Base-by-base conservation (phyloP, 1,140 invertebrate genomes). In the Hypsibius dujardini region DNA sequence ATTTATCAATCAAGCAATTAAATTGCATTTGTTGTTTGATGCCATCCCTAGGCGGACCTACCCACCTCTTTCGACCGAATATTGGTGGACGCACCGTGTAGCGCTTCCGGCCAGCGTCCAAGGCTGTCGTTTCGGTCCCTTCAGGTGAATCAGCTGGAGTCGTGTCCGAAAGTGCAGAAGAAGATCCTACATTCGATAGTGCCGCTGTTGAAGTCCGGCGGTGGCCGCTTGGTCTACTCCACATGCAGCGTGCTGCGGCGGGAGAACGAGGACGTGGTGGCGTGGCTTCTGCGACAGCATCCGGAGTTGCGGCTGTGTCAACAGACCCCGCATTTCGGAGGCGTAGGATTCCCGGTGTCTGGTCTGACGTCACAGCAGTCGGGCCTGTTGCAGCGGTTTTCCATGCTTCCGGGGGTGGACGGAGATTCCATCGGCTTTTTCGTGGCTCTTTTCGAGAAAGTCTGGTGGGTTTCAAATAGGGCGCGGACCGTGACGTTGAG, bases 1-100 rank as follows among this genome's bases (percentile, higher is more conserved):
- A 28, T 28, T 28, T 28, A 28, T 28, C 28, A 28, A 28, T 45
- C 56, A 14, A 7, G 14, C 77, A 47, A 40, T 72, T 73, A 47
- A 46, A 47, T 71, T 47, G 12, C 40, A 12, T 46, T 47, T 46
- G n/a, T 72, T 2, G 28, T 28, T 28, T 28, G 28, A 28, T 28
- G 28, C 28, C 28, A 28, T 28, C 28, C 28, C 28, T 28, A 28
- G 28, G 28, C 28, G 28, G 28, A 28, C 28, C 28, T 28, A 28
- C 28, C 28, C 28, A 28, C 28, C 28, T 28, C 28, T 28, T 94
- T 92, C 81, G 88, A 92, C 80, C 84, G 85, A 76, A 84, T 94
- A 70, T 80, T 94, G 46, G 78, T 93, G 50, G 91, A 94, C 82
- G 89, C 86, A 1, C 90, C 91, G 14, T 94, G 91, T 76, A 92